Percentiles rank a stretch among this genome's conserved stretches.
Conservation (phyloP, 2,888 invertebrate species). For the Mimumesa dahlbomi region DNA sequence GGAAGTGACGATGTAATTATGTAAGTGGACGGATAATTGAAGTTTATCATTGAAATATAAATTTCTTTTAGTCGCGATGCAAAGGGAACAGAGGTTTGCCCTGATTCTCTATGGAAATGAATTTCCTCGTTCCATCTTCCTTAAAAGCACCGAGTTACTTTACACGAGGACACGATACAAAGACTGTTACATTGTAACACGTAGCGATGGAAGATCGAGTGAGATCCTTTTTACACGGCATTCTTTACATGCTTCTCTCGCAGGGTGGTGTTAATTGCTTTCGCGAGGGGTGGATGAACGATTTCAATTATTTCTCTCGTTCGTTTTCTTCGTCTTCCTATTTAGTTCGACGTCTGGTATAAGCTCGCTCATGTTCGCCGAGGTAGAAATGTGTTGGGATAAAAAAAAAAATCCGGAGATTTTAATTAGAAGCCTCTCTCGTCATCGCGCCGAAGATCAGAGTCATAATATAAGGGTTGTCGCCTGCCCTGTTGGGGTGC, state of each 20-base stretch:
- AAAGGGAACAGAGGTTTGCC: too few relatives aligned
- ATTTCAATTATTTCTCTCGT: slow-evolving; percentile 36
- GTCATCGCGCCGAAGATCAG: slow-evolving; percentile 59
- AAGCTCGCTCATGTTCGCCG: slow-evolving; percentile 25
- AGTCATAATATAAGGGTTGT: slow-evolving; percentile 49
- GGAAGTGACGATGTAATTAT: too few relatives aligned
- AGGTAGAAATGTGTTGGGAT: slow-evolving; percentile 35
- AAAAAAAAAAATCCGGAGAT: slow-evolving; percentile 59
- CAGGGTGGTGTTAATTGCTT: slow-evolving; percentile 36
- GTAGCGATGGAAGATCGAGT: too few relatives aligned
- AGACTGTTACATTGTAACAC: too few relatives aligned
- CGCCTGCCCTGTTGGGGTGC: slow-evolving; percentile 39
- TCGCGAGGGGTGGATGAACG: slow-evolving; percentile 23
- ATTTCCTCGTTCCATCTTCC: too few relatives aligned
- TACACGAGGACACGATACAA: too few relatives aligned
- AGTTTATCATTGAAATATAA: too few relatives aligned
- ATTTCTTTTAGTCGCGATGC: too few relatives aligned
- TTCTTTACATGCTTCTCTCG: slow-evolving; percentile 8
- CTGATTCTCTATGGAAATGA: too few relatives aligned
- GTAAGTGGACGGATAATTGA: too few relatives aligned
- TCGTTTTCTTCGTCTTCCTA: background rate
- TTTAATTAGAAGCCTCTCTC: slow-evolving; percentile 64
- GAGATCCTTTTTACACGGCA: background rate
- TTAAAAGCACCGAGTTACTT: too few relatives aligned
- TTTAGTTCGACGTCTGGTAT: slow-evolving; percentile 14